Conservation (phyloP, 2,113 vertebrate genomes). For the Gymnarchus niloticus region DNA sequence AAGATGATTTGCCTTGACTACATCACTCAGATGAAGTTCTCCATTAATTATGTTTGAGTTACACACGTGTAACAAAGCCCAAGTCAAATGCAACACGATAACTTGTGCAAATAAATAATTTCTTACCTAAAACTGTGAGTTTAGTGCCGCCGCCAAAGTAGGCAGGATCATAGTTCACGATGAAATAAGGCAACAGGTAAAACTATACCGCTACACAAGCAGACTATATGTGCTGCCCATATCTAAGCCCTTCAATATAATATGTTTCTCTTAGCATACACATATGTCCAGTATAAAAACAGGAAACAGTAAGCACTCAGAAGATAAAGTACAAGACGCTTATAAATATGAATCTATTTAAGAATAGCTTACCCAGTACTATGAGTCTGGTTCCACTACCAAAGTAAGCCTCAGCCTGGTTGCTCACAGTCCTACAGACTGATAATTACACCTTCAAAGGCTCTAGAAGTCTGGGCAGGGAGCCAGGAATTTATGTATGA, state of each 20-base stretch:
- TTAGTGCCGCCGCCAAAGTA: slow-evolving; percentile 70
- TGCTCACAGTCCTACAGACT: slow-evolving; percentile 30
- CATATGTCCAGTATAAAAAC: not conserved
- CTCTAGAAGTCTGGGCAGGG: slow-evolving; percentile 8
- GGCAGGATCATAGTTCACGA: slow-evolving; percentile 58
- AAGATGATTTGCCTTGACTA: not conserved
- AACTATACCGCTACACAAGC: slow-evolving; percentile 35
- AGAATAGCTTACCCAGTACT: slow-evolving; percentile 44
- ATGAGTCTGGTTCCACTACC: slow-evolving; percentile 46
- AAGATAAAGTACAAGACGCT: not conserved
- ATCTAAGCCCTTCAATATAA: not conserved
- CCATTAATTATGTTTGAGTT: not conserved
- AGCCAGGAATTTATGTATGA: slow-evolving; percentile 31
- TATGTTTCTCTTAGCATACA: not conserved
- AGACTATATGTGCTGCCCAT: not conserved
- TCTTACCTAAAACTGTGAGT: slow-evolving; percentile 60
- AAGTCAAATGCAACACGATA: not conserved
- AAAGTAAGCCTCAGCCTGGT: slow-evolving; percentile 35
- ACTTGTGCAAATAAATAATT: not conserved
- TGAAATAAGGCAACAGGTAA: slow-evolving; percentile 50
- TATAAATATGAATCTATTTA: not conserved
- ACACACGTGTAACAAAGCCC: not conserved
- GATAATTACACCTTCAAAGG: slow-evolving; percentile 26
- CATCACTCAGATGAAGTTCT: not conserved
- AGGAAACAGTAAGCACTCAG: not conserved